These are phyloP conservation scores for Amphiprion ocellaris DNA, from an alignment of 2,113 vertebrate species.

Conservation along the genomic window DNA sequence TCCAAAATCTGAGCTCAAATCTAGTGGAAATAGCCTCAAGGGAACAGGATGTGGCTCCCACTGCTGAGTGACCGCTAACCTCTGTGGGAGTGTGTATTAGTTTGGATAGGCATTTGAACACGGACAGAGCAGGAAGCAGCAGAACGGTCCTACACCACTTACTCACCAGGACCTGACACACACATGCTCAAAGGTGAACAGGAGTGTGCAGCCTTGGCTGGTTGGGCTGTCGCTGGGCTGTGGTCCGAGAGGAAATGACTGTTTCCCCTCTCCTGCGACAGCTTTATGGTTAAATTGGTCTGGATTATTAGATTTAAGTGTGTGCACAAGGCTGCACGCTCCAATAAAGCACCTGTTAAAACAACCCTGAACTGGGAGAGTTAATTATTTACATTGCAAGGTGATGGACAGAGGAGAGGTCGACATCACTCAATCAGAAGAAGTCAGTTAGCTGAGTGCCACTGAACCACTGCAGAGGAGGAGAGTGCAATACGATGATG, in stretches of 20 bases:
- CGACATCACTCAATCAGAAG: constrained; percentile 5
- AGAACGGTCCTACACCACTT: constrained; percentile 49
- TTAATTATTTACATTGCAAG: constrained; percentile 58
- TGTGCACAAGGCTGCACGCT: constrained; percentile 36
- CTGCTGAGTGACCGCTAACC: constrained; percentile 40
- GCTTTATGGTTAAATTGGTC: constrained; percentile 72
- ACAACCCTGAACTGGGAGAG: constrained; percentile 59
- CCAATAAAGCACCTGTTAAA: constrained; percentile 78
- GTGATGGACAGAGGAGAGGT: constrained; percentile 2
- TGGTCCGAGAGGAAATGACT: constrained; percentile 67
- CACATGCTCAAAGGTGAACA: constrained; percentile 47
- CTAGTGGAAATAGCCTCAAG: constrained; percentile 38
- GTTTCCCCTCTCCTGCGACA: constrained; percentile 66
- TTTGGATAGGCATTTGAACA: constrained; percentile 53
- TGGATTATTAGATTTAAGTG: constrained; percentile 71
- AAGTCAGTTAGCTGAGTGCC: neutral
- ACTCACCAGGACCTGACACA: constrained; percentile 31
- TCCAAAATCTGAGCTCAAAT: neutral
- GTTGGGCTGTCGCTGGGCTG: constrained; percentile 35
- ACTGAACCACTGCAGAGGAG: neutral
- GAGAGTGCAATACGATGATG: too few relatives aligned
- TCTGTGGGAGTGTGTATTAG: constrained; percentile 15
- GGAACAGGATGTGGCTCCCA: constrained; percentile 60
- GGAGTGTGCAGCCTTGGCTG: constrained; percentile 18
- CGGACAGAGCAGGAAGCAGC: constrained; percentile 57